These are phyloP conservation scores for Drosophila borealis DNA, from an alignment of 2,888 invertebrate genomes.

Conservation along the genomic window DNA sequence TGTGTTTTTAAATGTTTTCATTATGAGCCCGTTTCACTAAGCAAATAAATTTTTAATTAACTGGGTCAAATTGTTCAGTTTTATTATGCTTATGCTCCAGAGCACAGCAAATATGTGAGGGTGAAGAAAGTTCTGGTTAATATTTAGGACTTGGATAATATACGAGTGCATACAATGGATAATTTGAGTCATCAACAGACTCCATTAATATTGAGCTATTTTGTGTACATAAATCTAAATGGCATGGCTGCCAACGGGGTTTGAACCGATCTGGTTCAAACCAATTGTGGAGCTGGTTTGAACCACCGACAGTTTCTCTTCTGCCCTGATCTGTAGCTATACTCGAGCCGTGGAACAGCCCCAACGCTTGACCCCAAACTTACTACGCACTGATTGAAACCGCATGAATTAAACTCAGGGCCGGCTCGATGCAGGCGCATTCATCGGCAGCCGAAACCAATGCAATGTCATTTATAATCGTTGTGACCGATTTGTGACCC, in stretches of 20 bases:
- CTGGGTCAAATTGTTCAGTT: constrained; percentile 56
- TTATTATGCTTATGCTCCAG: constrained; percentile 8
- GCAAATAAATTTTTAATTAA: constrained; percentile 67
- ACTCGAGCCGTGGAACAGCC: constrained; percentile 9
- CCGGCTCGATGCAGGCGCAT: constrained; percentile 66
- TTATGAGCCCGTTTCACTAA: constrained; percentile 71
- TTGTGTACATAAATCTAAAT: no score
- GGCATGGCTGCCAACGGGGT: no score
- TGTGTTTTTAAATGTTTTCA: constrained; percentile 76
- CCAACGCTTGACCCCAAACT: constrained; percentile 37
- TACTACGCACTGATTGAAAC: constrained; percentile 52
- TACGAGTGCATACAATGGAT: not conserved
- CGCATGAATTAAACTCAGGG: constrained; percentile 33
- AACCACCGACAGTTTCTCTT: no score
- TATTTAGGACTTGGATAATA: constrained; percentile 2
- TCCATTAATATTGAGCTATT: constrained; percentile 16
- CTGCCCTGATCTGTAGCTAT: not conserved
- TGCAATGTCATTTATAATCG: constrained; percentile 81
- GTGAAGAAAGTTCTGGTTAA: constrained; percentile 11
- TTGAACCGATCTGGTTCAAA: no score
- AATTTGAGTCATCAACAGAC: not conserved
- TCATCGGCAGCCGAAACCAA: constrained; percentile 52
- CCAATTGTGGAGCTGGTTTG: no score
- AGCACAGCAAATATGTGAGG: constrained; percentile 7
- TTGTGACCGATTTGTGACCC: constrained; percentile 51